phyloP scores from a whole-genome alignment of 2,888 invertebrate species.

The Cactoblastis cactorum region DNA sequence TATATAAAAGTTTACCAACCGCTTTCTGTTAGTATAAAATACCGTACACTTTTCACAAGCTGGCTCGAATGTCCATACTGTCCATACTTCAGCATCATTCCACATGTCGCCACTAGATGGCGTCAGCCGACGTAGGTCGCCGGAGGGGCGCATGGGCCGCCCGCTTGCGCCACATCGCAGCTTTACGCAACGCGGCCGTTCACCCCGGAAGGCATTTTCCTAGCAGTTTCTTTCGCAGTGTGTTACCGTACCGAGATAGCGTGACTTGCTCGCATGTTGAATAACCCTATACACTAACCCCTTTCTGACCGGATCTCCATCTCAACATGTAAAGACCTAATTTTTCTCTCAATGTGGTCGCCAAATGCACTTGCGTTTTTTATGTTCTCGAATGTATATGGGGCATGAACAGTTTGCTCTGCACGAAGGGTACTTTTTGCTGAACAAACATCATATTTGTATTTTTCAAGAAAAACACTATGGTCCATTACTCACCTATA shows the following conservation, averaged over 20 bases:
- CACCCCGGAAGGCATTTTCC: conserved; percentile 79
- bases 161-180: conserved; percentile 58
- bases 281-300: conserved; percentile 45
- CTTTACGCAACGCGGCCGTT: conserved; percentile 76
- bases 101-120: conserved; percentile 43
- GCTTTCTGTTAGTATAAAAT: too few relatives aligned
- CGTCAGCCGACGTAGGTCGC: conserved; percentile 22
- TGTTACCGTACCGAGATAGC: conserved; percentile 74
- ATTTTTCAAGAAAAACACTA: too few relatives aligned
- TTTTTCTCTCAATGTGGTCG: conserved; percentile 47
- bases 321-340: conserved; percentile 50
- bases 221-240: conserved; percentile 73
- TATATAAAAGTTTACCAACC: too few relatives aligned
- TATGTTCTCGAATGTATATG: conserved; percentile 2
- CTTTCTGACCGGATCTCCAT: conserved; percentile 50
- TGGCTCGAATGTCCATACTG: conserved; percentile 10
- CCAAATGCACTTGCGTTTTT: conserved; percentile 34
- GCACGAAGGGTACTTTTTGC: too few relatives aligned
- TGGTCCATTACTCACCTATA: too few relatives aligned
- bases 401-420: conserved; percentile 3
- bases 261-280: conserved; percentile 67
- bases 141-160: conserved; percentile 29
- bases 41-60: neutral
- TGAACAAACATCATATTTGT: too few relatives aligned
- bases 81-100: conserved; percentile 10